Conservation (phyloP, 2,113 vertebrate genomes). For the Rhabdomys dilectus region DNA sequence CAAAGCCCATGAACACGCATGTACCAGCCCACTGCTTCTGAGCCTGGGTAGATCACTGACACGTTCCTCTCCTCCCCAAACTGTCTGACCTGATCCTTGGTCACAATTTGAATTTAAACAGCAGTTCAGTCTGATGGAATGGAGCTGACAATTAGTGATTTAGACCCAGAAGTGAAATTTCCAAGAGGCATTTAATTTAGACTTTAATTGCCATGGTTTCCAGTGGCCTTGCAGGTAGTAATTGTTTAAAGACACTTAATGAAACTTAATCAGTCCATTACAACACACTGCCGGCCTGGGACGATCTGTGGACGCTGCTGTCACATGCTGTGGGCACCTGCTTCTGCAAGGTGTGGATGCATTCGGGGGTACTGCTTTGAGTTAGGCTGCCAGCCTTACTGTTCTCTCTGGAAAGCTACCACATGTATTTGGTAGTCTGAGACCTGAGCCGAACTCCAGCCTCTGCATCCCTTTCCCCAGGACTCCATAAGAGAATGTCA, state of each 20-base stretch:
- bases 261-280: constrained; percentile 34
- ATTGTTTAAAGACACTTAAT: constrained; percentile 57
- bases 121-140: not conserved
- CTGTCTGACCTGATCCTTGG: not conserved
- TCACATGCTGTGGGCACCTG: not conserved
- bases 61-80: accelerated
- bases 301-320: accelerated
- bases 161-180: constrained; percentile 59
- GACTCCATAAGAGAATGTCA: not conserved
- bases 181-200: constrained; percentile 60
- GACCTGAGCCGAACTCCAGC: no score
- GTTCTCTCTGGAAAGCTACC: not conserved
- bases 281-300: not conserved
- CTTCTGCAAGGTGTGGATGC: accelerated
- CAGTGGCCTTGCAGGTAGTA: constrained; percentile 47
- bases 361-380: accelerated
- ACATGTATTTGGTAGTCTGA: not conserved
- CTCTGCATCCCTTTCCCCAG: not conserved
- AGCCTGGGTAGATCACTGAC: accelerated
- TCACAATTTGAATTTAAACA: not conserved
- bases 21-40: not conserved
- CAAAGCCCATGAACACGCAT: accelerated
- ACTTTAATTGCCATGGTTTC: constrained; percentile 56
- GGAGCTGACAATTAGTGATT: not conserved
- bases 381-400: not conserved